These are phyloP conservation scores for Enteromius argenteus DNA, from an alignment of 2,797 vertebrate species.

Conservation along the genomic window DNA sequence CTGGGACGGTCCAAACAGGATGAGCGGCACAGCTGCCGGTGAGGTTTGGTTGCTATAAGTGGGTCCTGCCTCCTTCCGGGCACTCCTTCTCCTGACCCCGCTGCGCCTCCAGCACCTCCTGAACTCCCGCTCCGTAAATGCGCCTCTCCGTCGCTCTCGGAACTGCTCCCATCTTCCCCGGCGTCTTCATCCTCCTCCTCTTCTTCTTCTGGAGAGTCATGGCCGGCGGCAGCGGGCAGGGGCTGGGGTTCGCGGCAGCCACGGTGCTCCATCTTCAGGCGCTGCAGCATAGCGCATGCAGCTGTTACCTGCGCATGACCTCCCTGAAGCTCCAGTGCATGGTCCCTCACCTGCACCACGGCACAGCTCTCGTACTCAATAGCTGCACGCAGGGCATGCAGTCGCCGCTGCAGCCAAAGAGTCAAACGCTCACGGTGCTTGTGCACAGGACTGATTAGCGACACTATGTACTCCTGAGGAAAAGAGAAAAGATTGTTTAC, in stretches of 20 bases:
- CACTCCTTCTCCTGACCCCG: conserved; percentile 79
- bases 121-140: conserved; percentile 60
- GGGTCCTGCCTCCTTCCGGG: conserved; percentile 79
- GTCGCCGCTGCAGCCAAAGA: conserved; percentile 71
- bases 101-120: neutral
- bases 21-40: conserved; percentile 94
- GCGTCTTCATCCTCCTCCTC: conserved; percentile 88
- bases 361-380: conserved; percentile 75
- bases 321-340: conserved; percentile 80
- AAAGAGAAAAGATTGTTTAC: neutral
- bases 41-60: conserved; percentile 84
- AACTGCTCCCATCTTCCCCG: conserved; percentile 92
- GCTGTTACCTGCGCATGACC: conserved; percentile 89
- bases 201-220: conserved; percentile 80
- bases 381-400: conserved; percentile 70
- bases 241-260: conserved; percentile 60
- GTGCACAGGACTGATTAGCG: conserved; percentile 73
- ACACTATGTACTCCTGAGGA: conserved; percentile 78
- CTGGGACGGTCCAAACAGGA: conserved; percentile 95
- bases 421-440: conserved; percentile 72
- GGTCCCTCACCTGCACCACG: conserved; percentile 82
- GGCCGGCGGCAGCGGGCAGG: conserved; percentile 19
- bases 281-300: conserved; percentile 92
- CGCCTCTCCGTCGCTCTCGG: conserved; percentile 81
- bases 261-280: conserved; percentile 94